These are phyloP conservation scores for Chorisops tibialis DNA, from an alignment of 2,888 invertebrate genomes.

Conservation along the genomic window DNA sequence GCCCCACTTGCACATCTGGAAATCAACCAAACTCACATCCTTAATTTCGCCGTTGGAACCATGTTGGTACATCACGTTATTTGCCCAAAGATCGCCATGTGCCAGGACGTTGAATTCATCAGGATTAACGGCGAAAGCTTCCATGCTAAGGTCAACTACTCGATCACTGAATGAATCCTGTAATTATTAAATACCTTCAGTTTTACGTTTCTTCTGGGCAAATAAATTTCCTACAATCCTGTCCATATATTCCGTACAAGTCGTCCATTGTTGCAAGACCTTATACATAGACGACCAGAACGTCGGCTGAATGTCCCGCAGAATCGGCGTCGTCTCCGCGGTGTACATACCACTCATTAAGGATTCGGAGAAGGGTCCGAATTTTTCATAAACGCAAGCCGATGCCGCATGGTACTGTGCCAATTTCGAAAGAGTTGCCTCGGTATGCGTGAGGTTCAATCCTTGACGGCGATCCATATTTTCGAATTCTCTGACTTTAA, in stretches of 20 bases:
- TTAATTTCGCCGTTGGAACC: conserved; percentile 39
- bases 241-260: conserved; percentile 5
- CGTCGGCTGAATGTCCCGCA: conserved; percentile 29
- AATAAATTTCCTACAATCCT: conserved; percentile 19
- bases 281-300: not conserved
- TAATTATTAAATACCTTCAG: not conserved
- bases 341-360: not conserved
- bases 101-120: conserved; percentile 42
- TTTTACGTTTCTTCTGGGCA: not conserved
- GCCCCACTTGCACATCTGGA: conserved; percentile 40
- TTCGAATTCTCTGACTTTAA: conserved; percentile 41
- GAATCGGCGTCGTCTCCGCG: conserved; percentile 11
- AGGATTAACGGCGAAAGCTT: conserved; percentile 30
- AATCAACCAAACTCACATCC: conserved; percentile 43
- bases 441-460: conserved; percentile 40
- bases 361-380: conserved; percentile 32
- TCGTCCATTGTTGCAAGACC: not conserved
- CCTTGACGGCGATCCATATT: conserved; percentile 43
- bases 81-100: conserved; percentile 47
- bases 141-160: conserved; percentile 26
- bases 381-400: conserved; percentile 34
- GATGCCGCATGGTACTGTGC: conserved; percentile 48
- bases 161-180: conserved; percentile 32
- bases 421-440: conserved; percentile 40
- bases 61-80: conserved; percentile 45